Conservation (phyloP, 2,113 vertebrate genomes). For the Chaenocephalus aceratus region DNA sequence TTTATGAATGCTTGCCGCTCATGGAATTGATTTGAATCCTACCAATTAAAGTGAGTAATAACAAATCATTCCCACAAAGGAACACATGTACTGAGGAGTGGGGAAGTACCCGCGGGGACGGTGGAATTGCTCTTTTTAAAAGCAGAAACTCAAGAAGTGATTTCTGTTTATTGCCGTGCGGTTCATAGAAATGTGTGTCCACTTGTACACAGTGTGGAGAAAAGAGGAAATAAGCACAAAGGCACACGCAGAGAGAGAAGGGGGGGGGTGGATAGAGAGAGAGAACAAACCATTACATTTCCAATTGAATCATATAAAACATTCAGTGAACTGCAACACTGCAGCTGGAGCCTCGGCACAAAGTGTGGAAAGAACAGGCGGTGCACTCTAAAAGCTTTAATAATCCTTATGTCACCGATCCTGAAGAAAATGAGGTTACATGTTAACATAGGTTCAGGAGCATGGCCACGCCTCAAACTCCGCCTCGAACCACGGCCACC, state of each 20-base stretch:
- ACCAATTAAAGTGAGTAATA: conserved; percentile 83
- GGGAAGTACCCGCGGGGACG: conserved; percentile 14
- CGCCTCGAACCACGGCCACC: no score
- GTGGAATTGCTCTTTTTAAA: conserved; percentile 43
- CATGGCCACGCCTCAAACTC: no score
- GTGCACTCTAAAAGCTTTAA: conserved; percentile 22
- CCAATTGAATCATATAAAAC: conserved; percentile 49
- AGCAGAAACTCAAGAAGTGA: neutral
- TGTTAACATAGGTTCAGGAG: no score
- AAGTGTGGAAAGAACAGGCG: conserved; percentile 16
- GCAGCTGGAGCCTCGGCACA: conserved; percentile 20
- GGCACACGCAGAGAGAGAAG: neutral
- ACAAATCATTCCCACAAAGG: conserved; percentile 78
- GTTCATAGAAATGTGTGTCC: conserved; percentile 18
- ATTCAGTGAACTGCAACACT: conserved; percentile 44
- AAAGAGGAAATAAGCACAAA: conserved; percentile 1
- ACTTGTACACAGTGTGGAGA: neutral
- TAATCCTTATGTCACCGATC: conserved; percentile 29
- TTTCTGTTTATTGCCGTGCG: conserved; percentile 34
- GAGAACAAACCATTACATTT: conserved; percentile 42
- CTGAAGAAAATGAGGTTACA: conserved; percentile 6
- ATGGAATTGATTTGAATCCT: conserved; percentile 82
- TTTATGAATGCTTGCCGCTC: conserved; percentile 76
- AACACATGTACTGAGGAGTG: conserved; percentile 68
- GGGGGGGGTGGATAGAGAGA: conserved; percentile 6